A percentile compares a stretch with the other conserved stretches of the same genome.
Conservation (phyloP, 2,797 vertebrate species). For the Fistularia commersonii region DNA sequence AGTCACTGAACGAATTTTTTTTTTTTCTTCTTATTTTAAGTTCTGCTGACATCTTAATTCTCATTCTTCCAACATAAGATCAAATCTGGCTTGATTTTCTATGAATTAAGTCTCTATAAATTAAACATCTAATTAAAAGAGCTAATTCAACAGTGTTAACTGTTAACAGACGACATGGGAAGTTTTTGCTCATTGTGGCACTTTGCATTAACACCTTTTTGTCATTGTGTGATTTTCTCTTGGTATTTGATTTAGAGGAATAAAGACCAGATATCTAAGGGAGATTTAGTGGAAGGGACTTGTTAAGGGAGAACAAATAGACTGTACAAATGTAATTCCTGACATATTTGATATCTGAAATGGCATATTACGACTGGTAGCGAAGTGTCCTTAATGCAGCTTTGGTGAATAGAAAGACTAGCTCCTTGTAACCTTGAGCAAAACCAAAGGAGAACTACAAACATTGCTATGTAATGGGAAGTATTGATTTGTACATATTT, state of each 20-base stretch:
- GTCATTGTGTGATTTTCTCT: too few species aligned
- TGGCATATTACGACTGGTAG: constrained; percentile 31
- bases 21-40: constrained; percentile 4
- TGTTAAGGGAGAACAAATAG: constrained; percentile 6
- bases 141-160: too few species aligned
- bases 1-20: not conserved
- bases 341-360: constrained; percentile 15
- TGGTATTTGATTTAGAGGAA: constrained; percentile 4
- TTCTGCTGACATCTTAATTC: too few species aligned
- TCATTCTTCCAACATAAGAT: too few species aligned
- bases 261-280: not conserved
- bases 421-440: constrained; percentile 56
- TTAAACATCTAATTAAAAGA: too few species aligned
- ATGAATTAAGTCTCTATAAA: too few species aligned
- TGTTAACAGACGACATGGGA: too few species aligned
- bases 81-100: too few species aligned
- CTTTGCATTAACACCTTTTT: too few species aligned
- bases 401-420: constrained; percentile 66
- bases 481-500: constrained; percentile 68
- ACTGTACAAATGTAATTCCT: constrained; percentile 12
- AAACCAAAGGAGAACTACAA: constrained; percentile 61
- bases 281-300: constrained; percentile 11
- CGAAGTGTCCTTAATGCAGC: constrained; percentile 70
- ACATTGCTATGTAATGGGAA: constrained; percentile 77
- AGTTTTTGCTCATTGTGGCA: too few species aligned